Evolutionary conservation across 2,113 vertebrate species (phyloP), one percentile per base, ranked within the genome.

Genomic region (Pomatostomus ruficeps): DNA sequence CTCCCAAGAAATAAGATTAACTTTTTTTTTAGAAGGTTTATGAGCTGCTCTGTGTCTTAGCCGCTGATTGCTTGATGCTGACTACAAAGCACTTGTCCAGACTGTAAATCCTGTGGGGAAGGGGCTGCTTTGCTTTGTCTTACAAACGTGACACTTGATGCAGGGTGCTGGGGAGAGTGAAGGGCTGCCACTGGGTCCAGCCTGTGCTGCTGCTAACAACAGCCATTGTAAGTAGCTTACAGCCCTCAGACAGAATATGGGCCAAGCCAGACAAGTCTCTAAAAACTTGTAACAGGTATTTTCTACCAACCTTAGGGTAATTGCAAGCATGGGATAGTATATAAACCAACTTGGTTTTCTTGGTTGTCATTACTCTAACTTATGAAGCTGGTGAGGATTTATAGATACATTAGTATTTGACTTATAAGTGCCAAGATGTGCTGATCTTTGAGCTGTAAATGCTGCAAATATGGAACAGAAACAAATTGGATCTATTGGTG

Each of bases 401-500:
- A 24, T 31, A 45, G 33, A 12, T 29, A 1, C 16, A 12, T 62
- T 9, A 23, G 24, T n/a, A 38, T 46, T 48, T 61, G 49, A 38
- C 38, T 70, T 0, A 0, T 42, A 65, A 4, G 1, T 72, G 14
- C 14, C 17, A 66, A 77, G 70, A 58, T 31, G 18, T 14, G 52
- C 24, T 63, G 21, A 29, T 66, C 11, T 8, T 43, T 62, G 4
- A n/a, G 17, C 25, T 78, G 54, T 45, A 59, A 91, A 54, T 62
- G 45, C 4, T 4, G 4, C 33, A 49, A 63, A 63, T 68, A 36
- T 10, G 58, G 52, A 76, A 43, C 33, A 68, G 66, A 76, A 95
- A 45, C 10, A 59, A 59, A 66, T 59, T 36, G 45, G 6, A 7
- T 58, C 10, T 85, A n/a, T n/a, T 48, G 9, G 8, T 49, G 35